Base-by-base conservation (phyloP, 2,113 vertebrate species). In the Festucalex cinctus region DNA sequence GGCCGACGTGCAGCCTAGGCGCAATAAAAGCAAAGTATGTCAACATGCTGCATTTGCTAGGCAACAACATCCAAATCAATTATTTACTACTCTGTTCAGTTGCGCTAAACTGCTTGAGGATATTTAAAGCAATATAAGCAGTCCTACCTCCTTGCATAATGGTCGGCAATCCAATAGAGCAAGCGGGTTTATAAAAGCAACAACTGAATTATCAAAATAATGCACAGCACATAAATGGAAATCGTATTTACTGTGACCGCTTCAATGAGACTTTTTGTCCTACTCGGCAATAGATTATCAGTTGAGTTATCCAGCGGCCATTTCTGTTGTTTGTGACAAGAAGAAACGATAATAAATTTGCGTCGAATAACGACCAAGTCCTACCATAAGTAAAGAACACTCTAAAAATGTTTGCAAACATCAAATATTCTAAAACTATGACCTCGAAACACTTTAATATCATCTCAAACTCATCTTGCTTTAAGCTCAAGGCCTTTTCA, bases 61-160 rank as follows among this genome's bases (percentile, higher is more conserved):
- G 59, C 59, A 62, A 43, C 59, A 41, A 43, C 59, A 39, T 17
- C 37, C 59, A 24, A 39, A 62, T 62, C 37, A 62, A 62, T 62
- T 24, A 62, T 62, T 43, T 16, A 62, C 39, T 17, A n/a, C 59
- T 5, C 5, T 39, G n/a, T 61, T 7, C 20, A 61, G 5, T 14
- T 39, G 20, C 59, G 16, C 59, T 43, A 24, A 62, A 62, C 37
- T 41, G 59, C 59, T 62, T 39, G 2, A 17, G 58, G 58, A 39
- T 37, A 12, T 60, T 37, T 37, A 39, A 60, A 62, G 59, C 59
- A 26, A 43, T 14, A 62, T 24, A 62, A 43, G 59, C 37, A 16
- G n/a, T 24, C 12, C 36, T 24, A 61, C 37, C 37, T 24, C n/a
- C 59, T 24, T 16, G 59, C 36, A 14, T 39, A 24, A 61, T 14